Base-by-base conservation (phyloP, 2,113 vertebrate genomes). In the Fulmarus glacialis region DNA sequence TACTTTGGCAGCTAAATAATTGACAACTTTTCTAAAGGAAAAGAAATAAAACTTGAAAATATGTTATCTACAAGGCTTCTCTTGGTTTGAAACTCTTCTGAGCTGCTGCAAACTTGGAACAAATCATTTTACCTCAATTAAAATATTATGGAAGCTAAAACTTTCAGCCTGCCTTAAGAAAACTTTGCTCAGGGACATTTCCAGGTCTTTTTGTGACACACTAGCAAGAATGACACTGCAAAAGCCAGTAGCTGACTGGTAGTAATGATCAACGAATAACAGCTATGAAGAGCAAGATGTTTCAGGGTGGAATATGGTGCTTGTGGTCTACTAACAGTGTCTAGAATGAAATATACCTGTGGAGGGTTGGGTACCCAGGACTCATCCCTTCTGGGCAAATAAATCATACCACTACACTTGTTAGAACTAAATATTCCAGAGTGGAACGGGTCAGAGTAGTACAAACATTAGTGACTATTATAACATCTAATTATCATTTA, bases 1-100 rank as follows among this genome's bases (percentile, higher is more conserved):
- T 81, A 36, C 60, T 74, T 95, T 83, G 86, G 52, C 83, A 96
- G 63, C n/a, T 80, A 90, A 87, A 96, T 96, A 96, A 92, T 95
- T 88, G 72, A 87, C 66, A 93, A 90, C n/a, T 82, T 94, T 82
- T 40, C 27, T 88, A 48, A 72, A 93, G 87, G n/a, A 85, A 82
- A 43, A 85, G 26, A 94, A 88, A 71, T 62, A 90, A 86, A 93
- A 66, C 34, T 55, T 77, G 32, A 60, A 79, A 91, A 84, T 83
- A 48, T 40, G 32, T 70, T 87, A 48, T 79, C 43, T 82, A 38
- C 17, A 66, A 53, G 29, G 27, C 9, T 58, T 63, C 14, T 59
- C 23, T 58, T 90, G 8, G 6, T 68, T 34, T 47, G 50, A 55
- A 92, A 59, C 15, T 85, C 45, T 88, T 62, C 82, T 58, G 32